Base-by-base conservation (phyloP, 2,113 vertebrate species). In the Larimichthys polyactis region DNA sequence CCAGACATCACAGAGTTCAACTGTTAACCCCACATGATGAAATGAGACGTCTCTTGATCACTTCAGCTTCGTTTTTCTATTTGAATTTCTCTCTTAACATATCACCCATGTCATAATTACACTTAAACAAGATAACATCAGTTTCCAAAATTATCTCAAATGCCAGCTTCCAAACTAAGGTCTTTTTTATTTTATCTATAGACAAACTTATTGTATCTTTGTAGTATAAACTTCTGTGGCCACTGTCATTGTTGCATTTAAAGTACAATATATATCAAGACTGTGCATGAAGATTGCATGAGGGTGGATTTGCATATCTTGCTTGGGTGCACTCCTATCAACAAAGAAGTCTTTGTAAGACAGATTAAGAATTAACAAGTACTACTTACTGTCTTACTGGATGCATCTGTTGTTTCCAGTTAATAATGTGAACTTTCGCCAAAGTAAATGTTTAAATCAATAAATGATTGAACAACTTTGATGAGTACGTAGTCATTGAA, bases 391-490 rank as follows among this genome's bases (percentile, higher is more conserved):
- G 48, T 72, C 49, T 46, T 54, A n/a, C 71, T 88, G 75, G 62
- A 78, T 85, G 85, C 85, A 84, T 91, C 85, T 89, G 81, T 86
- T 92, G 76, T 87, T 87, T 84, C 66, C 80, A 82, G 83, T 79
- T 75, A 78, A 90, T 91, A 85, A 84, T 90, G 66, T 83, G 78
- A 90, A 84, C 86, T 91, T 92, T 87, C 82, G 83, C 80, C 66
- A 89, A 90, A 93, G 90, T 89, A 92, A 93, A 94, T 93, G 87
- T 93, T 94, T 90, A 87, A 93, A 87, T 79, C 60, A 62, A 78
- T 91, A 73, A 92, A 94, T 92, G 85, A 93, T 72, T 91, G 78
- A 94, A 70, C 55, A 67, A 49, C 86, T 84, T 86, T 87, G 85
- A 85, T 73, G 82, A 85, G 73, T 16, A 65, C 24, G 3, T 22